Percentiles rank a stretch among this genome's conserved stretches.
Evolutionary conservation across 2,888 invertebrate genomes (phyloP).

Genomic region (Imbricaverruca yamaguchii): DNA sequence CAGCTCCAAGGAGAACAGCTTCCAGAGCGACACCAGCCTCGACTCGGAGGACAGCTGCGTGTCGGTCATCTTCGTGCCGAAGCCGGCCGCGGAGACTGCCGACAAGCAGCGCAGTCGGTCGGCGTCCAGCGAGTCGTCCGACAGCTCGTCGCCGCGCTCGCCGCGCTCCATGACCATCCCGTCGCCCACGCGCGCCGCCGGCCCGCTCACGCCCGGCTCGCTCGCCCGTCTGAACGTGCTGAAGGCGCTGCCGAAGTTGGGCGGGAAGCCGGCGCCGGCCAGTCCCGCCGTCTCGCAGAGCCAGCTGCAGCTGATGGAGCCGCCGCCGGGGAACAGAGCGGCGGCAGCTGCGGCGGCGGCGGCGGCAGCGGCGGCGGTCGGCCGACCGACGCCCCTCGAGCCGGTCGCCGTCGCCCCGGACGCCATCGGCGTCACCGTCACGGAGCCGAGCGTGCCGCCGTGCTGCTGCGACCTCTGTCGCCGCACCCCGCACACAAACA

Average conservation of each 20-base stretch:
- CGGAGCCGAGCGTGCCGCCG: no score
- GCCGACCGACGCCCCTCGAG: no score
- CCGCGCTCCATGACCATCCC: constrained; percentile 33
- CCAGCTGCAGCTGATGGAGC: no score
- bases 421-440: no score
- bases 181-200: neutral
- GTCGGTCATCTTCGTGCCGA: constrained; percentile 83
- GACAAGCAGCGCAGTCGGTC: constrained; percentile 32
- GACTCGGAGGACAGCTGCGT: constrained; percentile 91
- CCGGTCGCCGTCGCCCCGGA: no score
- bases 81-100: constrained; percentile 42
- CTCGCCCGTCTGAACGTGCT: neutral
- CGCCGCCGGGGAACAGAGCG: no score
- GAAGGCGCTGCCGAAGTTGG: neutral
- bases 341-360: no score
- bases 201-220: neutral
- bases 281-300: no score
- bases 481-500: neutral
- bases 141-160: constrained; percentile 37
- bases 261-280: no score
- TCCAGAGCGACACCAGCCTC: constrained; percentile 88
- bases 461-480: neutral
- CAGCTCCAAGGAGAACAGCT: constrained; percentile 53
- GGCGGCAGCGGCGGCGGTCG: no score
- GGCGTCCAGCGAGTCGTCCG: constrained; percentile 33